Base-by-base conservation (phyloP, 2,888 invertebrate species). In the Eurytoma adleriae region DNA sequence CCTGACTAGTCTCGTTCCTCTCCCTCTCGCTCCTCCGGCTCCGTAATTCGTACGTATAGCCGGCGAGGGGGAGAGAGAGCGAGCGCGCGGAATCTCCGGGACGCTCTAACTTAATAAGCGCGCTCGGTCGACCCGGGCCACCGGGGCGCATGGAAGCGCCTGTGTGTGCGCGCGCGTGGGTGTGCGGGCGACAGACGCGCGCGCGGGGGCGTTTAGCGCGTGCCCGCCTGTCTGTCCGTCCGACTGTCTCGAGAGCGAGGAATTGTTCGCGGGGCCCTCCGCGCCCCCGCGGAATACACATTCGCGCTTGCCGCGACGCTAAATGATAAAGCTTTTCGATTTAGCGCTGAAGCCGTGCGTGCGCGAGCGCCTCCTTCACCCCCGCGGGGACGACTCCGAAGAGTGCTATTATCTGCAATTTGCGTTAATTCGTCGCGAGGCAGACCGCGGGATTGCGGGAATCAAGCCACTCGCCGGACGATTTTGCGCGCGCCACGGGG, bases 101-200 rank as follows among this genome's bases (percentile, higher is more conserved):
- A 85, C 66, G 78, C 68, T 79, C 87, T 86, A 87, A 88, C 86
- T 88, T 89, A 89, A 89, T 88, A 88, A 89, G 87, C 86, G 86
- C 83, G 69, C 84, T 85, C 84, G 82, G 68, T 24, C 70, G n/a
- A 50, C 71, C 70, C 72, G 71, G 48, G 70, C 56, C 30, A 71
- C 64, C 64, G 18, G 40, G 16, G 54, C 54, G 77, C 78, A 61
- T 73, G 56, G 56, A 73, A 67, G 67, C 56, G 74, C 67, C 50
- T 67, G 10, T 20, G 61, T 62, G 27, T 18, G 3, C 27, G 4
- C 14, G 18, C 18, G 13, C 12, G 10, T 14, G 24, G 3, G 20
- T n/a, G n/a, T 20, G 27, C 54, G 52, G 7, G 14, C 52, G 62
- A 59, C 57, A 69, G 48, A 69, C 57, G 57, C 40, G 40, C 57